Conservation (phyloP, 2,888 invertebrate species). For the Tetramorium bicarinatum region DNA sequence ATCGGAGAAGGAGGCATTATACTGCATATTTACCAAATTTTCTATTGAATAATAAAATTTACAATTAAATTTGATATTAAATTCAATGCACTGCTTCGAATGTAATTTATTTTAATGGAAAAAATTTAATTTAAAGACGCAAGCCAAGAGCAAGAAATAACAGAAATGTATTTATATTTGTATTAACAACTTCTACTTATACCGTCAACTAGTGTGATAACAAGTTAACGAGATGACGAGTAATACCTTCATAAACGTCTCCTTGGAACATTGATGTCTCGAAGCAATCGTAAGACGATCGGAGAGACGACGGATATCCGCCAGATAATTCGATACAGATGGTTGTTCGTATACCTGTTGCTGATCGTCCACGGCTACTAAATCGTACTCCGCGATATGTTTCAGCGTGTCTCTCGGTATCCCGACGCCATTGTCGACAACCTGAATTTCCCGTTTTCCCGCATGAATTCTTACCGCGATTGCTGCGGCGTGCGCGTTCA, state of each 20-base stretch:
- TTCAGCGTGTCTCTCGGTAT: constrained; percentile 88
- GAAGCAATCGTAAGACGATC: constrained; percentile 89
- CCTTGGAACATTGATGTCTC: constrained; percentile 84
- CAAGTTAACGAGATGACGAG: not conserved
- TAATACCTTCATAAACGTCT: constrained; percentile 88
- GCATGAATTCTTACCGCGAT: constrained; percentile 91
- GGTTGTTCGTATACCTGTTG: not conserved
- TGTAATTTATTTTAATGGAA: not conserved
- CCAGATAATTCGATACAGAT: constrained; percentile 22
- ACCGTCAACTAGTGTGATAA: not conserved
- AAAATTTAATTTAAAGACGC: not conserved
- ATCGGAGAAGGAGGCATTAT: too few species aligned
- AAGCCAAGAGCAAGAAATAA: not conserved
- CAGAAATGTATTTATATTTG: not conserved
- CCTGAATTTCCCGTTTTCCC: constrained; percentile 89
- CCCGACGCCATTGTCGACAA: constrained; percentile 93
- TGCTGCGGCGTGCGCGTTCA: constrained; percentile 91
- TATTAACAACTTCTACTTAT: not conserved
- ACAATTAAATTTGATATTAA: not conserved
- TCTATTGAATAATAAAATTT: not conserved
- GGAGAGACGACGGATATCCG: constrained; percentile 88
- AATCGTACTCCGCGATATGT: constrained; percentile 88
- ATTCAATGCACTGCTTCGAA: not conserved
- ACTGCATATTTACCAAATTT: too few species aligned
- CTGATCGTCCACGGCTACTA: constrained; percentile 84